phyloP scores from a whole-genome alignment of 2,113 vertebrate species.

The Hippotragus niger region DNA sequence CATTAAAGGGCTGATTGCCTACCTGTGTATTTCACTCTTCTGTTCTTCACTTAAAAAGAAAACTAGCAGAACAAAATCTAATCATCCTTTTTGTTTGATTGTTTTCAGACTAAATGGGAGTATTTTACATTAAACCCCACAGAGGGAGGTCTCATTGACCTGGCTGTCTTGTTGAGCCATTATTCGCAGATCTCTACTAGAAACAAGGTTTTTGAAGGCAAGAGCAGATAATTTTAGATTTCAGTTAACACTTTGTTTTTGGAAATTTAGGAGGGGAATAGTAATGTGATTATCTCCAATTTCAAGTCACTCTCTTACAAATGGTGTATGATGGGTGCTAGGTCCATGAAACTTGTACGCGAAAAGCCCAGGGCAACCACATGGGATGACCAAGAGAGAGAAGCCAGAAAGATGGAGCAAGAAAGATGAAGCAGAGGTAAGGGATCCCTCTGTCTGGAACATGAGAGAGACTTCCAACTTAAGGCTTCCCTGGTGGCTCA shows the following conservation, averaged over 20 bases:
- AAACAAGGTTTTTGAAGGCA: not conserved
- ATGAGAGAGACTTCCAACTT: not conserved
- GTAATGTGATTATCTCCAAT: not conserved
- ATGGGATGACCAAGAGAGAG: not conserved
- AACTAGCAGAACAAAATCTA: not conserved
- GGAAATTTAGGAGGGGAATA: not conserved
- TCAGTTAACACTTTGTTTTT: not conserved
- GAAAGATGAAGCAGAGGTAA: not conserved
- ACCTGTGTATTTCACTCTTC: not conserved
- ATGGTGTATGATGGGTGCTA: not conserved
- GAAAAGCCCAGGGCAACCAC: not conserved
- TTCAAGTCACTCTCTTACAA: not conserved
- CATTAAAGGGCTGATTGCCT: not conserved
- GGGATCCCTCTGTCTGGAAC: not conserved
- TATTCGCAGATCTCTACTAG: not conserved
- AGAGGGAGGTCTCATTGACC: not conserved
- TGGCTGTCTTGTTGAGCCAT: not conserved
- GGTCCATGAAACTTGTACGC: not conserved
- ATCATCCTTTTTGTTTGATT: constrained; percentile 16
- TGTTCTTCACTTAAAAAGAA: constrained; percentile 2
- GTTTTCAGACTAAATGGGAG: not conserved
- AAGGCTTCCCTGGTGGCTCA: too few relatives aligned
- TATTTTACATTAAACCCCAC: constrained; percentile 6
- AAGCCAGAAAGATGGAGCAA: not conserved
- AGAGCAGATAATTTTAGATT: constrained; percentile 27